These are phyloP conservation scores for Lacanobia oleracea DNA, from an alignment of 2,888 invertebrate species.

Conservation along the genomic window DNA sequence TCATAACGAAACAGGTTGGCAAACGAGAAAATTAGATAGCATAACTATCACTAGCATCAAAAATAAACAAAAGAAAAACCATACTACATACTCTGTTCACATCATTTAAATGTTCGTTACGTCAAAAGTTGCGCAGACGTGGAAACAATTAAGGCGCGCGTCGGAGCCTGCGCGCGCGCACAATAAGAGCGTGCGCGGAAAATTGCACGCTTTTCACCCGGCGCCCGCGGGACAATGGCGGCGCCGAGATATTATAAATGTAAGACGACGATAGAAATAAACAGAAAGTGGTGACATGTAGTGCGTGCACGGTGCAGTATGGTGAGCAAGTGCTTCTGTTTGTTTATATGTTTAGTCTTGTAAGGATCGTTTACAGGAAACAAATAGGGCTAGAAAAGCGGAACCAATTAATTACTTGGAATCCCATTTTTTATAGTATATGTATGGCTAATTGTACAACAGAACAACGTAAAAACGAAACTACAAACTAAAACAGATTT, in stretches of 20 bases:
- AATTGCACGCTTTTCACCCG: constrained; percentile 74
- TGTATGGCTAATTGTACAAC: no score
- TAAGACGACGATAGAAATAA: constrained; percentile 50
- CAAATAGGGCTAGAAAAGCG: neutral
- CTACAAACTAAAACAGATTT: no score
- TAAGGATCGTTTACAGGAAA: neutral
- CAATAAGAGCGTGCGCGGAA: constrained; percentile 69
- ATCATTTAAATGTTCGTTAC: constrained; percentile 56
- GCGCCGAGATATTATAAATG: constrained; percentile 65
- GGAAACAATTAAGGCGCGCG: constrained; percentile 71
- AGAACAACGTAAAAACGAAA: no score
- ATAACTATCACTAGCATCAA: neutral
- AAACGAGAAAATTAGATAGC: constrained; percentile 13
- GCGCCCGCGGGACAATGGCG: constrained; percentile 54
- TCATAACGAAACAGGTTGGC: neutral
- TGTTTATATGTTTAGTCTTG: neutral
- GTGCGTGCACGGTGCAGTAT: constrained; percentile 62
- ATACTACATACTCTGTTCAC: constrained; percentile 10
- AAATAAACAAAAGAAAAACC: constrained; percentile 12
- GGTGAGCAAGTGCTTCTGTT: constrained; percentile 59
- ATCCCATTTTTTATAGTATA: neutral
- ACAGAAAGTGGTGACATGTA: constrained; percentile 62
- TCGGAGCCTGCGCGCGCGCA: constrained; percentile 56
- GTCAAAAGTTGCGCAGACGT: constrained; percentile 71
- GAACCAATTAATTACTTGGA: neutral